These are phyloP conservation scores for Lacerta bilineata DNA, from an alignment of 2,797 vertebrate species.

Conservation along the genomic window DNA sequence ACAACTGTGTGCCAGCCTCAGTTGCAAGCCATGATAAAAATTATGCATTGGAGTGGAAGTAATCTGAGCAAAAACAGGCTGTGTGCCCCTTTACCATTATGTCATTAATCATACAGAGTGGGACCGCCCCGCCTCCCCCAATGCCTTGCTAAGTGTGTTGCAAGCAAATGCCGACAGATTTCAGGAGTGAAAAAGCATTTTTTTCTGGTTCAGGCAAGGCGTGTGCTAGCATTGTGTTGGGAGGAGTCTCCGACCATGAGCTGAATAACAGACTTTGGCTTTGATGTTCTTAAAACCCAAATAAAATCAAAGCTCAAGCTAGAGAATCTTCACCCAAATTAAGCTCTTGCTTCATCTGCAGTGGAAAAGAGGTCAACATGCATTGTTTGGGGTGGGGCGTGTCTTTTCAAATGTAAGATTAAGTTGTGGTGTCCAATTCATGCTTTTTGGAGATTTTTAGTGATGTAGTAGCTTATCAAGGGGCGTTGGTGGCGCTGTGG, in stretches of 20 bases:
- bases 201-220: slow-evolving; percentile 22
- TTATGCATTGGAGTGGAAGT: neutral
- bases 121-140: neutral
- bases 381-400: neutral
- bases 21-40: neutral
- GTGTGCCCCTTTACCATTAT: neutral
- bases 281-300: neutral
- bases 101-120: neutral
- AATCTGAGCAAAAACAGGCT: slow-evolving; percentile 10
- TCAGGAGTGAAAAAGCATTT: neutral
- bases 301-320: slow-evolving; percentile 3
- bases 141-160: neutral
- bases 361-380: slow-evolving; percentile 6
- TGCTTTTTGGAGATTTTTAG: slow-evolving; percentile 46
- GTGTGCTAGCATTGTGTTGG: neutral
- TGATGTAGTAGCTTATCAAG: slow-evolving; percentile 54
- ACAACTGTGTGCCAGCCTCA: neutral
- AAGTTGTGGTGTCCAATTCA: slow-evolving; percentile 31
- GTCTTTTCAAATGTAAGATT: slow-evolving; percentile 17
- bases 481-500: neutral
- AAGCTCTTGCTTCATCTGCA: neutral
- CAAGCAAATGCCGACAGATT: slow-evolving; percentile 2
- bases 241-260: neutral
- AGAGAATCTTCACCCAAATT: slow-evolving; percentile 24
- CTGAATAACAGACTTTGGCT: slow-evolving; percentile 3